Base-by-base conservation (phyloP, 2,888 invertebrate species). In the Andricus curvator region DNA sequence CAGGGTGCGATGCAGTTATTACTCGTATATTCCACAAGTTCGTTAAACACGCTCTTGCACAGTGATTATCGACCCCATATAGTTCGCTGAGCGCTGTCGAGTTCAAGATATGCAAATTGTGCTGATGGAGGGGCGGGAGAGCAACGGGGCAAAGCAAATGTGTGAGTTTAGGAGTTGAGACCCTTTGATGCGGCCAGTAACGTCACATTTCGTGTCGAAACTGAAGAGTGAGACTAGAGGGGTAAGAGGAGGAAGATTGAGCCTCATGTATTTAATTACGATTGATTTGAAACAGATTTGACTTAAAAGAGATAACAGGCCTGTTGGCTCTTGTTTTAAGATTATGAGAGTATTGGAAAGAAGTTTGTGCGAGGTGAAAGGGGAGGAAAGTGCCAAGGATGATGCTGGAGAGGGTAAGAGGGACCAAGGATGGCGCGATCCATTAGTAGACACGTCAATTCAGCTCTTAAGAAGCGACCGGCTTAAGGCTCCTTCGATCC, bases 371-470 rank as follows among this genome's bases (percentile, higher is more conserved):
- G 25, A 78, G 78, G 41, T 64, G 66, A 29, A 66, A 77, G 64
- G 77, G 25, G 68, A 81, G 74, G 70, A 76, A 81, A 82, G 78
- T 70, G 79, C 76, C 76, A 68, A 80, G 79, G 79, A 78, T 78
- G 77, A 60, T 78, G 60, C 66, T 60, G 64, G 25, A 82, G 80
- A 84, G 22, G 70, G 80, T n/a, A 83, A 83, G 82, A 87, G 85
- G 84, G 86, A 87, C 86, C 83, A 86, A 84, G 85, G 87, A 88
- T 88, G 88, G 89, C 89, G 88, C 89, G 92, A 92, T 92, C 92
- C 92, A 92, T 92, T 92, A 92, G 92, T 91, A 90, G 91, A 90
- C 91, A 91, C 91, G 92, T 92, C 92, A 89, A 88, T 90, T 92
- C 89, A 86, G 89, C 89, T 92, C 90, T 91, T 90, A 90, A 92